phyloP scores from a whole-genome alignment of 2,888 invertebrate species.

The Lasioglossum vierecki region DNA sequence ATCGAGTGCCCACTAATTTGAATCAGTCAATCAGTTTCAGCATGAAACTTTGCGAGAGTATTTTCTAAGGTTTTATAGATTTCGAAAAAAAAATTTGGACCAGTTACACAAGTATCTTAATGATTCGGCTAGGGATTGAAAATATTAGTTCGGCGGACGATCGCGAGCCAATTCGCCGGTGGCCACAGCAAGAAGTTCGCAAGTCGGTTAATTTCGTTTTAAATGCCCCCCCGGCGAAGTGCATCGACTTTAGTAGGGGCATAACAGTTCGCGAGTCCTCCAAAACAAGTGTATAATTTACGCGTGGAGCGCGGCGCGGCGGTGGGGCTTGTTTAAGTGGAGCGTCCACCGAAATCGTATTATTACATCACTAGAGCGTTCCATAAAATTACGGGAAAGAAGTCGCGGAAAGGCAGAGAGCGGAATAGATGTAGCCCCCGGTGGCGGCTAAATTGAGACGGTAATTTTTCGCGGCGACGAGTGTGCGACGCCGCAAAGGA shows the following conservation, averaged over 20 bases:
- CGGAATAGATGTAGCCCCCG: slow-evolving; percentile 41
- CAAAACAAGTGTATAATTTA: slow-evolving; percentile 3
- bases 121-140: not conserved
- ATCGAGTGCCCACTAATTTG: too few relatives aligned
- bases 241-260: not conserved
- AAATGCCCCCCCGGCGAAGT: not conserved
- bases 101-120: not conserved
- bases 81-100: not conserved
- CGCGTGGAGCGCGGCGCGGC: not conserved
- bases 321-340: not conserved
- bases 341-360: not conserved
- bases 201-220: slow-evolving; percentile 11
- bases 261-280: not conserved
- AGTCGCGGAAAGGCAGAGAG: slow-evolving; percentile 21
- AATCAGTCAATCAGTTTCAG: too few relatives aligned
- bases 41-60: too few relatives aligned
- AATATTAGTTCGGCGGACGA: not conserved
- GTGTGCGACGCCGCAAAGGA: slow-evolving; percentile 53
- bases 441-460: slow-evolving; percentile 62
- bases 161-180: not conserved
- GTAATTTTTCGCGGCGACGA: slow-evolving; percentile 55
- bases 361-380: slow-evolving; percentile 11
- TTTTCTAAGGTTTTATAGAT: too few relatives aligned
- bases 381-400: slow-evolving; percentile 16
- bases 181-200: not conserved